Evolutionary conservation across 2,113 vertebrate genomes (phyloP).

Genomic region (Hippolais icterina): DNA sequence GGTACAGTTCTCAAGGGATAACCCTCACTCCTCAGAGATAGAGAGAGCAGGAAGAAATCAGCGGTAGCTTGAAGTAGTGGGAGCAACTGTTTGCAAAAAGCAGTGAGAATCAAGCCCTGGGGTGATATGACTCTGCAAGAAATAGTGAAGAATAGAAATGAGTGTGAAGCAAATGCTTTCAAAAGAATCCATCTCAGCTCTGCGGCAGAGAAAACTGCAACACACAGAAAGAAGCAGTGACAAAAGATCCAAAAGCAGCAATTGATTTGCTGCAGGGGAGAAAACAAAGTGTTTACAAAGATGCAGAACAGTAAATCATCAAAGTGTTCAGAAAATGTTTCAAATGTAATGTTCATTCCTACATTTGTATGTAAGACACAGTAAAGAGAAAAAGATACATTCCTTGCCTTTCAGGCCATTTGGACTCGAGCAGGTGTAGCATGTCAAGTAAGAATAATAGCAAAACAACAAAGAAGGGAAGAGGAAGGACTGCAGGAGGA

Average conservation of each 20-base stretch:
- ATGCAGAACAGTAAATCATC: constrained; percentile 1
- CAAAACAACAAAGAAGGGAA: not conserved
- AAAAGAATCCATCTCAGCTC: not conserved
- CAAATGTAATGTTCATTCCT: not conserved
- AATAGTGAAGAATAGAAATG: no score
- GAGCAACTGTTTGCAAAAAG: not conserved
- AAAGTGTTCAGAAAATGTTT: constrained; percentile 11
- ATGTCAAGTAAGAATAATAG: not conserved
- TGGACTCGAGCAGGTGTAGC: not conserved
- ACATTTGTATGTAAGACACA: not conserved
- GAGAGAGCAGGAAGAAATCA: not conserved
- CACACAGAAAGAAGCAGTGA: not conserved
- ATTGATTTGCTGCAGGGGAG: constrained; percentile 13
- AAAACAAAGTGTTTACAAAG: constrained; percentile 42
- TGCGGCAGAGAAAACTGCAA: not conserved
- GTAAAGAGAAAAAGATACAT: not conserved
- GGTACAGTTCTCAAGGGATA: not conserved
- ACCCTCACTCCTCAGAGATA: not conserved
- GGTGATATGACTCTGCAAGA: constrained; percentile 28
- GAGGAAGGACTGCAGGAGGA: not conserved
- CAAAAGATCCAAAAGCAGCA: constrained; percentile 16
- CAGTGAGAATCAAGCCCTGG: not conserved
- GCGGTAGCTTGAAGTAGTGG: not conserved
- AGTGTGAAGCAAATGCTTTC: constrained; percentile 7
- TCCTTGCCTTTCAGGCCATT: not conserved